phyloP scores from a whole-genome alignment of 2,797 vertebrate species.

The Sarcophilus harrisii region DNA sequence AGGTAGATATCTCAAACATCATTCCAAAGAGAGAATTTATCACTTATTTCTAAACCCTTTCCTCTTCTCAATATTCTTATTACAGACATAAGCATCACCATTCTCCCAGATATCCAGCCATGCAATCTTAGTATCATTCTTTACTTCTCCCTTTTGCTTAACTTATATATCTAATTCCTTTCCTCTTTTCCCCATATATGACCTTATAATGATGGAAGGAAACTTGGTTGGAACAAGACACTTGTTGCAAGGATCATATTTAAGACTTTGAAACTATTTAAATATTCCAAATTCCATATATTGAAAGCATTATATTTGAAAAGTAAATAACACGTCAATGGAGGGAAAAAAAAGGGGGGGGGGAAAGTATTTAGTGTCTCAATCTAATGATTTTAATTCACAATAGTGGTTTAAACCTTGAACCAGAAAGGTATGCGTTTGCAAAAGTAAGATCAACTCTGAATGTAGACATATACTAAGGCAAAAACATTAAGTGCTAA shows the following conservation, averaged over 20 bases:
- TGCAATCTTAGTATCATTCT: background rate
- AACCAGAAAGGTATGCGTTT: slow-evolving; percentile 1
- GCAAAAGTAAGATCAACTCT: background rate
- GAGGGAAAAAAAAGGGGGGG: background rate
- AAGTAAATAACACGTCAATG: background rate
- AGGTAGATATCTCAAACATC: background rate
- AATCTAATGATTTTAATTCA: background rate
- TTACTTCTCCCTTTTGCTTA: background rate
- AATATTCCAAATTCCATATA: slow-evolving; percentile 1
- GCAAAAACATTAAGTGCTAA: background rate
- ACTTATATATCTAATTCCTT: background rate
- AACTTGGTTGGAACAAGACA: background rate
- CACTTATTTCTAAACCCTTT: background rate
- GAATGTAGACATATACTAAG: background rate
- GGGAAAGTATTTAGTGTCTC: background rate
- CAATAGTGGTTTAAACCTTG: background rate
- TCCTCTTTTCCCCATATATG: background rate
- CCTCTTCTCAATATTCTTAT: background rate
- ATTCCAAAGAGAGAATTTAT: background rate
- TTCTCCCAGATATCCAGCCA: background rate
- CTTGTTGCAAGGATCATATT: background rate
- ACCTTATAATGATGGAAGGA: background rate
- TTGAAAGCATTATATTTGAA: background rate
- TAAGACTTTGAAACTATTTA: background rate
- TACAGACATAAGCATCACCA: background rate